Percentiles rank a stretch among this genome's conserved stretches.
These are phyloP conservation scores for Turnix velox DNA, from an alignment of 2,113 vertebrate species.

Conservation along the genomic window DNA sequence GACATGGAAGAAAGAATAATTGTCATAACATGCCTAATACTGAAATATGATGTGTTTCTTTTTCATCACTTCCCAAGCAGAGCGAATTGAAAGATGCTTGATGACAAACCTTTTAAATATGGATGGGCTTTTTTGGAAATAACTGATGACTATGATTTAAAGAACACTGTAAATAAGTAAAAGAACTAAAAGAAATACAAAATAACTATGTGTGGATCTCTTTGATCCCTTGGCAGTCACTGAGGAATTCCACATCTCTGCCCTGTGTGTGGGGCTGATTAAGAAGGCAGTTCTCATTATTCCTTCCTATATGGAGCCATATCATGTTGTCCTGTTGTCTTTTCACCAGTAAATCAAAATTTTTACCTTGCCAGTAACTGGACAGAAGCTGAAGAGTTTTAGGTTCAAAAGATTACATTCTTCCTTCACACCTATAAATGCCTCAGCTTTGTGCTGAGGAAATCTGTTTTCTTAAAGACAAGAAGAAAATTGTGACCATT, in stretches of 20 bases:
- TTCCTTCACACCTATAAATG: neutral
- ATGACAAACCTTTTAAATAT: neutral
- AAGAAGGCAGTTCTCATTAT: neutral
- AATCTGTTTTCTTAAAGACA: neutral
- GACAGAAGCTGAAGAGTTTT: neutral
- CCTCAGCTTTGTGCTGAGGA: neutral
- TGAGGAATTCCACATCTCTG: neutral
- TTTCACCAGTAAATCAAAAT: neutral
- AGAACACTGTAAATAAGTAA: neutral
- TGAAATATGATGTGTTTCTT: neutral
- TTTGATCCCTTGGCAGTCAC: neutral
- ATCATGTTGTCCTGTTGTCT: neutral
- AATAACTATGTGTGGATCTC: neutral
- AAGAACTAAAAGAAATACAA: neutral
- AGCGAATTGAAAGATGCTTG: neutral
- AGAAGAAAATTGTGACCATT: neutral
- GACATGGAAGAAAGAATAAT: neutral
- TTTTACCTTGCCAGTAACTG: neutral
- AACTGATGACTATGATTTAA: neutral
- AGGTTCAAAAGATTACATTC: neutral
- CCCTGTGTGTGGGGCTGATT: neutral
- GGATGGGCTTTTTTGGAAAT: neutral
- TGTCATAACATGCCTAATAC: conserved; percentile 20
- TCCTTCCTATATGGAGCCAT: neutral
- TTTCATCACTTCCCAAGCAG: neutral